Evolutionary conservation across 2,113 vertebrate genomes (phyloP).

Genomic region (Neolamprologus devosi): DNA sequence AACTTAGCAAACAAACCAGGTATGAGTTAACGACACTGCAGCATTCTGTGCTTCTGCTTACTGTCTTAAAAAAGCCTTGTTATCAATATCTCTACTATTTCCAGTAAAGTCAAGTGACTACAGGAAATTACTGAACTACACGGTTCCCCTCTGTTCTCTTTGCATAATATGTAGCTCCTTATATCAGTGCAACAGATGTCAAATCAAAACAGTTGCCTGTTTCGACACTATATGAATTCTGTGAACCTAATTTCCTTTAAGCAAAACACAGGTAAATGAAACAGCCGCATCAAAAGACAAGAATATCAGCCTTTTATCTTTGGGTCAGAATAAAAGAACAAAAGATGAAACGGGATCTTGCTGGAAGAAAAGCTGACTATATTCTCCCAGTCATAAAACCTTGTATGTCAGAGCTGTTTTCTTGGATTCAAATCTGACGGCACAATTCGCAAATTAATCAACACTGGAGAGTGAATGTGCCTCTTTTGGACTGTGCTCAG

Average conservation of each 20-base stretch:
- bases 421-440: not conserved
- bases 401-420: not conserved
- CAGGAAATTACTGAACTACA: not conserved
- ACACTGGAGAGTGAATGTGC: not conserved
- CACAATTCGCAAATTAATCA: not conserved
- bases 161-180: not conserved
- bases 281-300: not conserved
- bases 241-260: not conserved
- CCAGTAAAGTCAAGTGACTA: not conserved
- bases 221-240: not conserved
- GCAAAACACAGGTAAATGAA: not conserved
- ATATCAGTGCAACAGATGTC: not conserved
- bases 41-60: not conserved
- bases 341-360: not conserved
- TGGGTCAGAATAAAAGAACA: not conserved
- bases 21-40: not conserved
- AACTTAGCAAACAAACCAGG: not conserved
- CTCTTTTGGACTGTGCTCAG: not conserved
- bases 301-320: not conserved
- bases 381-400: not conserved
- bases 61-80: not conserved
- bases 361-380: not conserved
- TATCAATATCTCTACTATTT: not conserved
- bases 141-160: not conserved
- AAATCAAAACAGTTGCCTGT: not conserved